Base-by-base conservation (phyloP, 2,888 invertebrate species). In the Aphodius granarius region DNA sequence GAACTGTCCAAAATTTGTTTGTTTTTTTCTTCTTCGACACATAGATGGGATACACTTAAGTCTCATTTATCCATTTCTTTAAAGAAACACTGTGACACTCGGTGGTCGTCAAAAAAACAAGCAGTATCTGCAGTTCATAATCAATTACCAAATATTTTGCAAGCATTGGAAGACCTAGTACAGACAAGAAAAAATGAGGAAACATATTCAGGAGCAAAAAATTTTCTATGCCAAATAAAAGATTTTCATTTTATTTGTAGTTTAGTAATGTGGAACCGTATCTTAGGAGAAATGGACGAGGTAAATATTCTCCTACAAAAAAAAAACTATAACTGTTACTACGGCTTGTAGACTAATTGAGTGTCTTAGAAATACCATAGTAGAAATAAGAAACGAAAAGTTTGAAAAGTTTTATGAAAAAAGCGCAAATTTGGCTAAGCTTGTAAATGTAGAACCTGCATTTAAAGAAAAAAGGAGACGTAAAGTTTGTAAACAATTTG, bases 1-100 rank as follows among this genome's bases (percentile, higher is more conserved):
- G 73, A n/a, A 65, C 23, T n/a, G 63, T 73, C 13, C 73, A 73
- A 73, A 73, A 19, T 64, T 73, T 73, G 9, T 73, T 66, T 73
- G 64, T 64, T 3, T 72, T 65, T 73, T 63, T 73, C 73, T 6
- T 73, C 63, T 73, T 73, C 64, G 19, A 2, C 73, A 63, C 15
- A 63, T 63, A 62, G 73, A 63, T 72, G 73, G 73, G 73, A 73
- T 64, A 73, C 43, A 43, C 43, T 43, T 43, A 43, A 43, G 43
- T 43, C 43, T 43, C 43, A 43, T 43, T 43, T 43, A 43, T 43
- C 43, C 43, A 43, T 43, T 13, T 43, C 43, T 43, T 43, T 43
- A 43, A 43, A 43, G 43, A 43, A 43, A 43, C 43, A 43, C 43
- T 43, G 2, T 43, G 43, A 43, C 43, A 43, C 43, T 43, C 43